These are phyloP conservation scores for Ptilorrhoa leucosticta DNA, from an alignment of 2,113 vertebrate genomes.

Conservation along the genomic window DNA sequence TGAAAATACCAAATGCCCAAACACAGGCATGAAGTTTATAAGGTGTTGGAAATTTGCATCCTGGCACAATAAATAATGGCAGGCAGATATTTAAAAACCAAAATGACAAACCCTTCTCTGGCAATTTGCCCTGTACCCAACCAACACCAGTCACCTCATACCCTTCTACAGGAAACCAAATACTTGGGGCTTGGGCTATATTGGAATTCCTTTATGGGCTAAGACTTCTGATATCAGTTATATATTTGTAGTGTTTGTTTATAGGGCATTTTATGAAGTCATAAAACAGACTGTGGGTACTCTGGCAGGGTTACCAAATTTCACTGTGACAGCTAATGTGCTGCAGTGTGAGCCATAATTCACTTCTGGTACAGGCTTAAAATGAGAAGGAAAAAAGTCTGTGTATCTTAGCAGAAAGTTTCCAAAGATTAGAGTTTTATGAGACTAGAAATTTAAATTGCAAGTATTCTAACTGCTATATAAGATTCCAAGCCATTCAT, in stretches of 20 bases:
- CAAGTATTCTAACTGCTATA: not conserved
- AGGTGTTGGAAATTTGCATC: not conserved
- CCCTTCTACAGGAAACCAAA: not conserved
- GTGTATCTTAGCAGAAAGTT: not conserved
- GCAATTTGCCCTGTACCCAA: not conserved
- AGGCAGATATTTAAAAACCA: not conserved
- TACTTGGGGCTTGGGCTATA: not conserved
- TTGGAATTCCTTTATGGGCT: not conserved
- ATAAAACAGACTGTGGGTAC: not conserved
- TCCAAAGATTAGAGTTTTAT: not conserved
- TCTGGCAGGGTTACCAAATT: not conserved
- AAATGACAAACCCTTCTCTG: not conserved
- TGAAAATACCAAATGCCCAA: not conserved
- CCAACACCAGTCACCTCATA: rapidly evolving
- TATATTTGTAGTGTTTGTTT: not conserved
- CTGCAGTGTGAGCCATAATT: not conserved
- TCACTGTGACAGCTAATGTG: not conserved
- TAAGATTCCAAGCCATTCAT: not conserved
- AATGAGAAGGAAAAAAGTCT: not conserved
- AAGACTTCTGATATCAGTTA: not conserved
- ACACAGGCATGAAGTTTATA: not conserved
- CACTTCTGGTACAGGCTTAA: not conserved
- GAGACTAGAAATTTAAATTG: not conserved
- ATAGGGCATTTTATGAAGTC: not conserved
- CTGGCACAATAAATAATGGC: not conserved